Evolutionary conservation across 2,113 vertebrate genomes (phyloP), one percentile per base, ranked within the genome.

Genomic region (Perognathus longimembris): DNA sequence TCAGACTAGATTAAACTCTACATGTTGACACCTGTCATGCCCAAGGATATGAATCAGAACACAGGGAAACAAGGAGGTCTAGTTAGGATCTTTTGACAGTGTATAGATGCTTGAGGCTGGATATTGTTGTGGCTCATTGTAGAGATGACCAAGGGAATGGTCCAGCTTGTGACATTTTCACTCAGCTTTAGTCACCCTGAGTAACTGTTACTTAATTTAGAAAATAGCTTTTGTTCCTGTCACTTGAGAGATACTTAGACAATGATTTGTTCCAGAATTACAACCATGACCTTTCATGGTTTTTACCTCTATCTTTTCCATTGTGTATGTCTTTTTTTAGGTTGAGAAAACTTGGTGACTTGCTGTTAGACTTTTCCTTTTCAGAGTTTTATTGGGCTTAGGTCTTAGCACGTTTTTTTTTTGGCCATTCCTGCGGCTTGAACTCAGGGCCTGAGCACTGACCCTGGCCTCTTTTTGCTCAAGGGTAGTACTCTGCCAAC

Each of bases 201-300:
- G 30, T 78, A 83, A 80, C 21, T 76, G 34, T 85, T 75, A 76
- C 20, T 73, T 90, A 88, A 78, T 34, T 78, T 32, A 78, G 77
- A 78, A 86, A 94, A 79, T 36, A 89, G 26, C 70, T 73, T 79
- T 77, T 54, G 42, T 63, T 92, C 24, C 12, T 82, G 11, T 40
- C 42, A 59, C 18, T 30, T 38, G 77, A 61, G 36, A 54, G 38
- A 15, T 69, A 54, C 34, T 71, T 80, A 76, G n/a, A 66, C 14
- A 59, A 67, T 61, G 30, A 7, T 11, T 66, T 92, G 64, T 34
- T 4, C 15, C 70, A 42, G 21, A 77, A 21, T 76, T 70, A 67
- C 2, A 90, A 20, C 5, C 50, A 12, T 83, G 54, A 77, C 50
- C 12, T 94, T 85, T 85, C 21, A 22, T 54, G 9, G 26, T 67